Conservation (phyloP, 2,797 vertebrate genomes). For the Muraenolepis orangiensis region DNA sequence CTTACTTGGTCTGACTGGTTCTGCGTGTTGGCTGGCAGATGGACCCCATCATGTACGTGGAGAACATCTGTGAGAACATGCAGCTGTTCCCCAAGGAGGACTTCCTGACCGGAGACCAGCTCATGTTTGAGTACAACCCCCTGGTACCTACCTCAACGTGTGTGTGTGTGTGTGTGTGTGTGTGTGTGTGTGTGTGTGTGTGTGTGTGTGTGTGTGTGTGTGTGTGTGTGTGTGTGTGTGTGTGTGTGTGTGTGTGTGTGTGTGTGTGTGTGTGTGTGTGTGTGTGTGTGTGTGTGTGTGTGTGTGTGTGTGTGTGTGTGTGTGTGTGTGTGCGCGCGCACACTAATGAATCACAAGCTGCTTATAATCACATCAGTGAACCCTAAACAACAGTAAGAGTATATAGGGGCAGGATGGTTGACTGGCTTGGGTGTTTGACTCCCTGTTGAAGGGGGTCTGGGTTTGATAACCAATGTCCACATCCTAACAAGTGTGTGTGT, state of each 20-base stretch:
- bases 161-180: conserved; percentile 15
- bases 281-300: conserved; percentile 13
- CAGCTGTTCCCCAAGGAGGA: conserved; percentile 89
- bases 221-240: conserved; percentile 16
- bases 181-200: conserved; percentile 15
- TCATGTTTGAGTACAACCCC: conserved; percentile 88
- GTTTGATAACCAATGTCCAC: too few species aligned
- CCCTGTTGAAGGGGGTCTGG: too few species aligned
- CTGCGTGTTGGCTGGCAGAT: conserved; percentile 69
- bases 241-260: conserved; percentile 16
- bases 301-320: conserved; percentile 15
- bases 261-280: conserved; percentile 15
- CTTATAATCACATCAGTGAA: too few species aligned
- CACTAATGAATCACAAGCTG: too few species aligned
- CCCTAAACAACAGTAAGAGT: too few species aligned
- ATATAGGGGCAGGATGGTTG: too few species aligned
- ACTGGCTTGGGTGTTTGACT: too few species aligned
- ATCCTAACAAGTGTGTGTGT: conserved; percentile 17
- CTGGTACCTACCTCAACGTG: conserved; percentile 78
- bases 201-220: conserved; percentile 16
- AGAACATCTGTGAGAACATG: conserved; percentile 96
- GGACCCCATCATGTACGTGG: conserved; percentile 91
- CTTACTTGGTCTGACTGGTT: background rate
- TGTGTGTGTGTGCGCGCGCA: conserved; percentile 14
- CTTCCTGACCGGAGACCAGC: conserved; percentile 91